A percentile compares a stretch with the other conserved stretches of the same genome.
phyloP scores from a whole-genome alignment of 1,140 invertebrate species.

The Acromyrmex heyeri region DNA sequence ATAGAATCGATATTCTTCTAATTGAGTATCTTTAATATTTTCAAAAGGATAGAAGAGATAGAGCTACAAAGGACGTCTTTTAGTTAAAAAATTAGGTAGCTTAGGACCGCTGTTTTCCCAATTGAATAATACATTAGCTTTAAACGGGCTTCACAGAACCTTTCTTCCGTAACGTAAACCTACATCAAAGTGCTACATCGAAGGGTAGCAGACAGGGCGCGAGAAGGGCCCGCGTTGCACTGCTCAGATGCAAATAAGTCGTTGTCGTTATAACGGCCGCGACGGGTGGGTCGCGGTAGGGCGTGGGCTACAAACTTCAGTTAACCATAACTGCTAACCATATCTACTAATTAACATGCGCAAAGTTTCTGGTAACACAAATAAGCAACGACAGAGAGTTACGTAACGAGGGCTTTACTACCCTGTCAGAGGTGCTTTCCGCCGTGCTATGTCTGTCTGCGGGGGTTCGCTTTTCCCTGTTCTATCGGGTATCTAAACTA shows the following conservation, averaged over 20 bases:
- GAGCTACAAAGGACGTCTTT: not conserved
- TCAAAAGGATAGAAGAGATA: not conserved
- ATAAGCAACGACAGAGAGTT: slow-evolving; percentile 74
- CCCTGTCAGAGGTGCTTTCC: slow-evolving; percentile 63
- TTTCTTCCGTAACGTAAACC: not conserved
- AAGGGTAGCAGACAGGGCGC: not conserved
- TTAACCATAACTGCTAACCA: slow-evolving; percentile 73
- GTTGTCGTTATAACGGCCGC: slow-evolving; percentile 50
- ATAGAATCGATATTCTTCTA: not conserved
- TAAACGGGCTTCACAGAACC: not conserved
- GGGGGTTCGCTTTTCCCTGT: not conserved
- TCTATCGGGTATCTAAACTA: not conserved
- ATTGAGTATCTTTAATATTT: not conserved
- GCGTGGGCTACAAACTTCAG: slow-evolving; percentile 62
- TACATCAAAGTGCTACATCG: slow-evolving; percentile 21
- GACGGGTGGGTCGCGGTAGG: slow-evolving; percentile 8
- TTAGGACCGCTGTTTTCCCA: not conserved
- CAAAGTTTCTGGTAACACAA: slow-evolving; percentile 74
- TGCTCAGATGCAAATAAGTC: slow-evolving; percentile 52
- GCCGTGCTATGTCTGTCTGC: slow-evolving; percentile 24
- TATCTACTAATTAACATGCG: slow-evolving; percentile 77
- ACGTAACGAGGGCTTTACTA: slow-evolving; percentile 72
- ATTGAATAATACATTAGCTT: slow-evolving; percentile 18
- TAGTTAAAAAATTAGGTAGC: not conserved
- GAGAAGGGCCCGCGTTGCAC: not conserved